A percentile compares a stretch with the other conserved stretches of the same genome.
These are phyloP conservation scores for Sturnus vulgaris DNA, from an alignment of 2,113 vertebrate species.

Conservation along the genomic window DNA sequence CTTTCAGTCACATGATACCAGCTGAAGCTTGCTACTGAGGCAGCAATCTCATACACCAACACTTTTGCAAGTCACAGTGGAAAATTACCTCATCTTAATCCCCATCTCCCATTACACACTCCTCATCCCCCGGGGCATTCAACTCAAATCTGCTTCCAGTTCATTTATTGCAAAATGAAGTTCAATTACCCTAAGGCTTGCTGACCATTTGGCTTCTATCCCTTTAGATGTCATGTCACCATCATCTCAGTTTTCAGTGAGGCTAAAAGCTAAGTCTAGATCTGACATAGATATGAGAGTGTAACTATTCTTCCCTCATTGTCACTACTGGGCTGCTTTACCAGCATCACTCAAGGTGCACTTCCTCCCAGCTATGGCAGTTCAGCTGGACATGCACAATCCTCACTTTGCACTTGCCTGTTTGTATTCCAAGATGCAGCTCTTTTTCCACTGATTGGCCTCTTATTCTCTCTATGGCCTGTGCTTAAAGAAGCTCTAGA, in stretches of 20 bases:
- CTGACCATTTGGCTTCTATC: background rate
- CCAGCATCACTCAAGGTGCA: background rate
- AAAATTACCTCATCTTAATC: background rate
- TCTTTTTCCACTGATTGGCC: background rate
- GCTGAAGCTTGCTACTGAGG: background rate
- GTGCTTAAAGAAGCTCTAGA: background rate
- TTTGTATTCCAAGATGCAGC: background rate
- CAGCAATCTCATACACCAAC: background rate
- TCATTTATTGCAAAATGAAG: slow-evolving; percentile 14
- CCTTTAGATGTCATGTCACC: background rate
- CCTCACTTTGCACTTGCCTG: background rate
- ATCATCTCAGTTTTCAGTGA: background rate
- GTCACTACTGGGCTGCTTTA: background rate
- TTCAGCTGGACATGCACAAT: background rate
- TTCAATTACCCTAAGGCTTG: background rate
- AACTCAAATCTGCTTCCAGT: background rate
- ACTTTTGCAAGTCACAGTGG: slow-evolving; percentile 1
- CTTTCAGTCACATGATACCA: background rate
- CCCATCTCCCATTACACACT: background rate
- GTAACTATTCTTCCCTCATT: background rate
- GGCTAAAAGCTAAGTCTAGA: background rate
- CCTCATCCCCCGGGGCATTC: background rate
- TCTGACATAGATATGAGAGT: background rate
- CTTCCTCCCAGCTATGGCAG: background rate
- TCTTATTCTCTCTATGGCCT: background rate